Percentiles rank a stretch among this genome's conserved stretches.
Evolutionary conservation across 92 coral and sea anemone species (phyloP).

Genomic region (Paramuricea clavata): DNA sequence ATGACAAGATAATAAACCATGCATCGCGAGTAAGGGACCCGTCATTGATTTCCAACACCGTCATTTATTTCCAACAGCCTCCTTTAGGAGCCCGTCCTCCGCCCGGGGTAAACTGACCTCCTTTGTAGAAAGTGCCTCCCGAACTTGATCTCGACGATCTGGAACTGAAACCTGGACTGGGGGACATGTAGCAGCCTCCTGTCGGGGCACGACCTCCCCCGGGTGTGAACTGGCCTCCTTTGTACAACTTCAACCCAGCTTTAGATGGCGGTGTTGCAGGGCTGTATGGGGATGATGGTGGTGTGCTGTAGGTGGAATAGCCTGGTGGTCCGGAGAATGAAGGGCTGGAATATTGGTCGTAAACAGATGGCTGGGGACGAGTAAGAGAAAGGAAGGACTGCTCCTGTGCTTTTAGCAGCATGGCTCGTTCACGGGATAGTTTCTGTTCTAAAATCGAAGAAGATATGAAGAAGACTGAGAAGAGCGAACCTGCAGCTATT

Average conservation of each 20-base stretch:
- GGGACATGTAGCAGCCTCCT: conserved; percentile 40
- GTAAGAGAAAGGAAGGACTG: too few species aligned
- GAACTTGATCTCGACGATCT: background rate
- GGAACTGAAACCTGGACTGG: background rate
- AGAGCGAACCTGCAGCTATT: too few species aligned
- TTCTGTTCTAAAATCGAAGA: conserved; percentile 10
- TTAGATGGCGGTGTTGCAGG: too few species aligned
- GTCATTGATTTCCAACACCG: too few species aligned
- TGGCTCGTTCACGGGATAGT: conserved; percentile 7
- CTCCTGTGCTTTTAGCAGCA: background rate
- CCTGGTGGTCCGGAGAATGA: too few species aligned
- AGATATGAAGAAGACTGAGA: too few species aligned
- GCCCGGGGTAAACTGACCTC: conserved; percentile 46
- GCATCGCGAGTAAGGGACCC: too few species aligned
- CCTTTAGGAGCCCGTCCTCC: conserved; percentile 52
- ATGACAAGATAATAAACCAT: too few species aligned
- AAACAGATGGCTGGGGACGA: too few species aligned
- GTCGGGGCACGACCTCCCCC: conserved; percentile 43
- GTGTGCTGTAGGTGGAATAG: background rate
- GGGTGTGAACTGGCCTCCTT: conserved; percentile 45
- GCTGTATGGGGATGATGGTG: background rate
- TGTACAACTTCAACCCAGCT: conserved; percentile 13
- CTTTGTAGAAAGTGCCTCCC: conserved; percentile 36
- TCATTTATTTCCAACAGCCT: conserved; percentile 16
- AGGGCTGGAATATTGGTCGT: too few species aligned